Percentiles rank a stretch among this genome's conserved stretches.
These are phyloP conservation scores for Platycercus adscitus DNA, from an alignment of 2,113 vertebrate genomes.

Conservation along the genomic window DNA sequence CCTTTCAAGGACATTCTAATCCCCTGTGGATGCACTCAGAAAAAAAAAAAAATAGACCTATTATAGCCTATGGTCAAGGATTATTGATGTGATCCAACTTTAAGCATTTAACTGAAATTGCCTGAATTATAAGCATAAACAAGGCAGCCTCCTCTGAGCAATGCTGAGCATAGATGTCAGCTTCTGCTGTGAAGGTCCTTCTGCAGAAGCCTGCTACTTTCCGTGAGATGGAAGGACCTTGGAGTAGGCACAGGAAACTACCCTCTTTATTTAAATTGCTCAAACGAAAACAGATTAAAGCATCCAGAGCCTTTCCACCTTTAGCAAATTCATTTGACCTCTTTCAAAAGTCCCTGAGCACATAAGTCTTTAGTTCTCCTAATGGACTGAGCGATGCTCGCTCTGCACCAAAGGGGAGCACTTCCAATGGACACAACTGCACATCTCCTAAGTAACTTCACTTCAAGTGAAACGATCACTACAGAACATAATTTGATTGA, in stretches of 20 bases:
- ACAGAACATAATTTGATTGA: background rate
- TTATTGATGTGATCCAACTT: background rate
- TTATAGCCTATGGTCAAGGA: background rate
- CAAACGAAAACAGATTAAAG: background rate
- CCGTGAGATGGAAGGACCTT: fast-evolving
- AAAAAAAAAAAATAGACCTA: background rate
- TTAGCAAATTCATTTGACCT: slow-evolving; percentile 41
- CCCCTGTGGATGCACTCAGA: background rate
- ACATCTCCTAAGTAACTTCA: background rate
- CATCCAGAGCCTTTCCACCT: slow-evolving; percentile 26
- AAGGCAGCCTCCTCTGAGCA: background rate
- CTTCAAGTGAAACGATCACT: background rate
- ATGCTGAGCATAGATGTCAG: fast-evolving
- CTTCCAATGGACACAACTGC: background rate
- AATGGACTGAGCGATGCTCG: background rate
- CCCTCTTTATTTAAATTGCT: background rate
- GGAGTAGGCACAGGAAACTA: background rate
- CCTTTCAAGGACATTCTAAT: background rate
- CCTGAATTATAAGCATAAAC: background rate
- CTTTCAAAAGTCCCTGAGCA: background rate
- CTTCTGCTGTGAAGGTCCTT: background rate
- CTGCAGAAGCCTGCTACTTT: background rate
- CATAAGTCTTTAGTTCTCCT: slow-evolving; percentile 6
- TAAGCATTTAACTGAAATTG: background rate
- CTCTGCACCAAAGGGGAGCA: background rate